Evolutionary conservation across 1,140 invertebrate genomes (phyloP).

Genomic region (Phortica variegata): DNA sequence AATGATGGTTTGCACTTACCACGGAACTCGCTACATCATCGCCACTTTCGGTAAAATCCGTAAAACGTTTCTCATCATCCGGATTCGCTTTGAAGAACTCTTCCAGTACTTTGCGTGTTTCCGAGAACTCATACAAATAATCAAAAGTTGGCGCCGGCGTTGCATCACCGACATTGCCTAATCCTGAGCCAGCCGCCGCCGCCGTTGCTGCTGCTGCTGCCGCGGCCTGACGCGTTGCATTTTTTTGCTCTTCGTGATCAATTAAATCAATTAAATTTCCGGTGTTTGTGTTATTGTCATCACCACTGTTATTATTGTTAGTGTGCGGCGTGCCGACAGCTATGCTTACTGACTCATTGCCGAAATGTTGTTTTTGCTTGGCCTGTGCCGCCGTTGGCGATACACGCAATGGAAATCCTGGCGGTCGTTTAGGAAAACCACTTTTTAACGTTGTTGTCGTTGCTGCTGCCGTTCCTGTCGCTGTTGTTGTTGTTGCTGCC

Average conservation of each 20-base stretch:
- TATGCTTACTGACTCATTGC: neutral
- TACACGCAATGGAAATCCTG: conserved; percentile 67
- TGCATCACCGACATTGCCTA: neutral
- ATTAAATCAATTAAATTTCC: conserved; percentile 41
- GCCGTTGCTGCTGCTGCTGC: neutral
- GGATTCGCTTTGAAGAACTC: conserved; percentile 82
- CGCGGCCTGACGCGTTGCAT: neutral
- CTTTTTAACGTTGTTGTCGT: neutral
- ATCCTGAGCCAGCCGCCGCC: conserved; percentile 1
- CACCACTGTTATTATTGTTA: conserved; percentile 21
- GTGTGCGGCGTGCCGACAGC: conserved; percentile 7
- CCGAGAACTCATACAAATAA: conserved; percentile 87
- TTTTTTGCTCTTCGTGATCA: conserved; percentile 26
- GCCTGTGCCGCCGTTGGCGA: conserved; percentile 26
- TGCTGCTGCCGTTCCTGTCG: neutral
- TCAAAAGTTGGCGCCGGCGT: conserved; percentile 68
- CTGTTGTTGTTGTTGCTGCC: neutral
- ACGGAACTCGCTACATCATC: conserved; percentile 50
- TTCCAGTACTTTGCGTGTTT: conserved; percentile 85
- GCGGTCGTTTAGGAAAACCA: conserved; percentile 62
- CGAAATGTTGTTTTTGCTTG: conserved; percentile 6
- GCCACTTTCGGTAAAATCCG: conserved; percentile 47
- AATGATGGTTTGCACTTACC: conserved; percentile 7
- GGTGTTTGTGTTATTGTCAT: conserved; percentile 19
- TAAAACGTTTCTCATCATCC: conserved; percentile 61